These are phyloP conservation scores for Epinotia brunnichana DNA, from an alignment of 2,888 invertebrate species.

Conservation along the genomic window DNA sequence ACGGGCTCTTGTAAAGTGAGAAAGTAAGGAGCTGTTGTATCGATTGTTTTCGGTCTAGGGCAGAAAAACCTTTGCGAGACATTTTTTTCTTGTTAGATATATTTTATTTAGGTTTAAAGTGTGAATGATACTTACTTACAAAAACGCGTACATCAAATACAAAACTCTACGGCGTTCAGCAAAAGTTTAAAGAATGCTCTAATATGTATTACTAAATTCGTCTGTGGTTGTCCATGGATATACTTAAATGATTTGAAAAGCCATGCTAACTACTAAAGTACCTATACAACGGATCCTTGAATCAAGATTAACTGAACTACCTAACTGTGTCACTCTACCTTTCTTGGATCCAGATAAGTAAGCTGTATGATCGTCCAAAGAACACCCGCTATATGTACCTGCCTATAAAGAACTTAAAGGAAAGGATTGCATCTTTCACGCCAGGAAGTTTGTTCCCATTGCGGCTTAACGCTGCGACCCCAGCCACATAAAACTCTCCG, in stretches of 20 bases:
- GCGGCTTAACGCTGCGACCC: slow-evolving; percentile 49
- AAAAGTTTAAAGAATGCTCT: too few species aligned
- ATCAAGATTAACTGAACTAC: too few species aligned
- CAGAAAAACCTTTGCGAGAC: neutral
- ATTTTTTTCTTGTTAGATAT: neutral
- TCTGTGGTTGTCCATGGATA: too few species aligned
- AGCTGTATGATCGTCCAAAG: neutral
- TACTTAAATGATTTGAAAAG: too few species aligned
- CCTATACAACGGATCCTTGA: too few species aligned
- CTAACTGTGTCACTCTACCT: neutral
- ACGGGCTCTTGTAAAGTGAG: slow-evolving; percentile 2
- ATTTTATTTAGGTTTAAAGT: too few species aligned
- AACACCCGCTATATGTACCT: neutral
- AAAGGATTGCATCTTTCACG: slow-evolving; percentile 43
- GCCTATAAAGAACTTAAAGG: slow-evolving; percentile 30
- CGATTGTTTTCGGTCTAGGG: slow-evolving; percentile 17
- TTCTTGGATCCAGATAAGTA: neutral
- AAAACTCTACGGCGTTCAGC: too few species aligned
- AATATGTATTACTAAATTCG: too few species aligned
- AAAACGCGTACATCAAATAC: too few species aligned
- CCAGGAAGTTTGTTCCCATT: slow-evolving; percentile 44
- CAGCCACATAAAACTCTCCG: slow-evolving; percentile 65
- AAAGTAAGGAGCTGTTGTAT: slow-evolving; percentile 12
- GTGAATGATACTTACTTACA: too few species aligned
- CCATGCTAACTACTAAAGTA: too few species aligned